phyloP scores from a whole-genome alignment of 2,797 vertebrate genomes.

The Mastacembelus armatus region DNA sequence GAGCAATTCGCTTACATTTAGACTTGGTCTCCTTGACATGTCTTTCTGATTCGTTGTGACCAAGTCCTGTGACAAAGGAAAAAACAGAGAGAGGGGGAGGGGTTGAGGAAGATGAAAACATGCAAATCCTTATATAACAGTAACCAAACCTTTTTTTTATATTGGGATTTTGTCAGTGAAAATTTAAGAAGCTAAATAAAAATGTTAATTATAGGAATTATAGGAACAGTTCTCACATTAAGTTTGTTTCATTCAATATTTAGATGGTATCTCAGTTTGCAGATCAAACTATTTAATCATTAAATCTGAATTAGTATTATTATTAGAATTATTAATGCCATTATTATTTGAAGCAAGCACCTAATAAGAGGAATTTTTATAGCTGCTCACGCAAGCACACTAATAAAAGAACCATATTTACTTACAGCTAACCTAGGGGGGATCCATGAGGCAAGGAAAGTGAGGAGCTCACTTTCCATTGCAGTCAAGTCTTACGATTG shows the following conservation, averaged over 20 bases:
- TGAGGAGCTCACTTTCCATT: constrained; percentile 85
- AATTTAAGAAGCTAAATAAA: not conserved
- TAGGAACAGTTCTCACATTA: too few relatives aligned
- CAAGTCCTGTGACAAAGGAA: constrained; percentile 80
- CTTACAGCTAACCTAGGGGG: constrained; percentile 79
- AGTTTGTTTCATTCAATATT: not conserved
- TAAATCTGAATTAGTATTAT: too few relatives aligned
- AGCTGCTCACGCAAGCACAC: constrained; percentile 61
- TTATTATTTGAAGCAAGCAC: constrained; percentile 14
- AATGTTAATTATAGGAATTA: too few relatives aligned
- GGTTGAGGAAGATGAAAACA: constrained; percentile 12
- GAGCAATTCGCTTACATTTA: constrained; percentile 93
- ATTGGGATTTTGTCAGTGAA: not conserved
- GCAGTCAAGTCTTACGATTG: constrained; percentile 81
- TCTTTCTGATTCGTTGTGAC: constrained; percentile 89
- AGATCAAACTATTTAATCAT: not conserved
- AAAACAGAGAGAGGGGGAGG: constrained; percentile 6
- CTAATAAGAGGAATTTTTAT: constrained; percentile 24
- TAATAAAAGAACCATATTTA: constrained; percentile 83
- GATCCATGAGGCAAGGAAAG: constrained; percentile 80
- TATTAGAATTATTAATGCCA: not conserved
- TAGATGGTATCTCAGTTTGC: not conserved
- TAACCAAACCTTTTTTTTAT: not conserved
- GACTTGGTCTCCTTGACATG: constrained; percentile 93
- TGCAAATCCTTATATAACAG: not conserved